These are phyloP conservation scores for Pseudomyrmex flavicornis DNA, from an alignment of 1,140 invertebrate species.

Conservation along the genomic window DNA sequence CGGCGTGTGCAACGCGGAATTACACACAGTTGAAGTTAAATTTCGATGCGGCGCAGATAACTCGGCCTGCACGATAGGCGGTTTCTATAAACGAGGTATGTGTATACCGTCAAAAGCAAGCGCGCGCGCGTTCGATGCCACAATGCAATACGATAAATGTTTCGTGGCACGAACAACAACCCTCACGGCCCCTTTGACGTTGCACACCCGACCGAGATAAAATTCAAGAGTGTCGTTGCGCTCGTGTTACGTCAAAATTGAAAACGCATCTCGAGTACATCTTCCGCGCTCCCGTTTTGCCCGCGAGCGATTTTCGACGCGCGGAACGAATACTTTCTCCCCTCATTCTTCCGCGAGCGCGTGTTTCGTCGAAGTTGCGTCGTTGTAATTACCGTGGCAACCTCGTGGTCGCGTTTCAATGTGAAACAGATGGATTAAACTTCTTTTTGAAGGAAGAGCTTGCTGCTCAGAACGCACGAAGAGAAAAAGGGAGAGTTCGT, in stretches of 20 bases:
- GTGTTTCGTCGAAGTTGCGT: slow-evolving; percentile 5
- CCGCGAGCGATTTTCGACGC: slow-evolving; percentile 24
- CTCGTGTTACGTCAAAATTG: not conserved
- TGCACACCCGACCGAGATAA: not conserved
- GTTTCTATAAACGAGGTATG: slow-evolving; percentile 10
- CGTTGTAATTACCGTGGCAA: slow-evolving; percentile 26
- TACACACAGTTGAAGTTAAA: slow-evolving; percentile 53
- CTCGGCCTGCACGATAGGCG: slow-evolving; percentile 7
- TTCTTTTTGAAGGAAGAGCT: not conserved
- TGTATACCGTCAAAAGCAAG: slow-evolving; percentile 9
- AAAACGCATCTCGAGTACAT: not conserved
- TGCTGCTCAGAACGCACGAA: not conserved
- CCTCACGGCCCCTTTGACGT: slow-evolving; percentile 25
- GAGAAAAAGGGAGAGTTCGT: not conserved
- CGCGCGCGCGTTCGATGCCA: slow-evolving; percentile 50
- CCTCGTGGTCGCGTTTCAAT: not conserved
- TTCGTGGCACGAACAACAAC: not conserved
- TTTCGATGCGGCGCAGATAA: slow-evolving; percentile 61
- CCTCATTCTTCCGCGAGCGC: not conserved
- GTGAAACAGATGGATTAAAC: slow-evolving; percentile 16
- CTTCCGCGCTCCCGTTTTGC: not conserved
- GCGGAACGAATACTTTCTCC: not conserved
- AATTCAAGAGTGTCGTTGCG: slow-evolving; percentile 24
- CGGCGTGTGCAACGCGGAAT: slow-evolving; percentile 9
- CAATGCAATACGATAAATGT: slow-evolving; percentile 63